phyloP scores from a whole-genome alignment of 2,797 vertebrate genomes.

The Pteronotus mesoamericanus region DNA sequence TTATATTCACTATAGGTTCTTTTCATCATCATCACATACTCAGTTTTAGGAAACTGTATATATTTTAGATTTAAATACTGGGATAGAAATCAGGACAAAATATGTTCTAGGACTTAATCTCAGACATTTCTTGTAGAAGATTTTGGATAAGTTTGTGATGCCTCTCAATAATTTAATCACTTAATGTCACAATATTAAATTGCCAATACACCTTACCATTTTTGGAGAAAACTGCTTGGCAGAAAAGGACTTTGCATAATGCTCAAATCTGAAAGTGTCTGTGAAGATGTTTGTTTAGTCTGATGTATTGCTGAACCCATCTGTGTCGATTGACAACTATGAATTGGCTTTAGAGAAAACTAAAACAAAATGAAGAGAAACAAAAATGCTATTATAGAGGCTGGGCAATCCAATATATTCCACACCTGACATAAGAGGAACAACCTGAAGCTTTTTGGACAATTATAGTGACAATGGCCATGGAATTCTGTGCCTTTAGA shows the following conservation, averaged over 20 bases:
- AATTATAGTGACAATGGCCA: neutral
- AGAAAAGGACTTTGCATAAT: neutral
- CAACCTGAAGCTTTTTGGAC: neutral
- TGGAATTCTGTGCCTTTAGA: neutral
- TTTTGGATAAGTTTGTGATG: neutral
- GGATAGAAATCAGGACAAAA: neutral
- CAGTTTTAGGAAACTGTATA: neutral
- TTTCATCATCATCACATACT: neutral
- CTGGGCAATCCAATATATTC: neutral
- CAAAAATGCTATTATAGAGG: neutral
- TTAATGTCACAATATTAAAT: conserved; percentile 5
- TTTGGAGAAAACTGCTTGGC: conserved; percentile 12
- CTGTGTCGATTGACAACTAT: neutral
- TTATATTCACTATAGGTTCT: neutral
- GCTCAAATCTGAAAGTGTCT: neutral
- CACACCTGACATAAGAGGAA: neutral
- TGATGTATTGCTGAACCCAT: conserved; percentile 11
- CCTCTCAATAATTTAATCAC: neutral
- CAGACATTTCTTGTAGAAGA: neutral
- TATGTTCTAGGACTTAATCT: neutral
- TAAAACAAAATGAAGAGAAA: neutral
- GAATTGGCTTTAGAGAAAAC: neutral
- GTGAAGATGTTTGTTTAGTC: neutral
- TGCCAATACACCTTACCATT: neutral
- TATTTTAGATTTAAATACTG: neutral